Evolutionary conservation across 2,113 vertebrate genomes (phyloP).

Genomic region (Procavia capensis): DNA sequence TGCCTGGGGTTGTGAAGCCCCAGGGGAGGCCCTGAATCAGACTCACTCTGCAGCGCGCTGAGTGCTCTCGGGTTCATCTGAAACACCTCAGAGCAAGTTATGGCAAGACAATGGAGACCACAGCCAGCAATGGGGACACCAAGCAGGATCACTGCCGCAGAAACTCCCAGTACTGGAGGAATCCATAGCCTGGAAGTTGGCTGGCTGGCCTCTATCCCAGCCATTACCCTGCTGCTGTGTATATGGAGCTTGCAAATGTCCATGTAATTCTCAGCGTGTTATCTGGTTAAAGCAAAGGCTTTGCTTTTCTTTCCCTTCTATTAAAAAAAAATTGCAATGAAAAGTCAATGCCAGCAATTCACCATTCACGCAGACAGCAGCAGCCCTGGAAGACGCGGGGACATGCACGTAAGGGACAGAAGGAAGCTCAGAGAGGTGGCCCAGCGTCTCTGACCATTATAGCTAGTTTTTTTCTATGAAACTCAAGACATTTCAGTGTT

Average conservation of each 20-base stretch:
- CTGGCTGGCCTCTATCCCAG: neutral
- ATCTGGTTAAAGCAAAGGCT: conserved; percentile 74
- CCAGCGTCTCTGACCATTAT: rapidly evolving
- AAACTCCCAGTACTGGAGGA: neutral
- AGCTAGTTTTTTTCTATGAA: neutral
- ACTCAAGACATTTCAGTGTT: neutral
- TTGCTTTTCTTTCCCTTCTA: conserved; percentile 45
- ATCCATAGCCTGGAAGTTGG: neutral
- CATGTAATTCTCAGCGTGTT: conserved; percentile 83
- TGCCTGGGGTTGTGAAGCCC: neutral
- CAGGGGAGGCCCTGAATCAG: neutral
- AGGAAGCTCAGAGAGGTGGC: conserved; percentile 19
- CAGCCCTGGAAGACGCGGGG: neutral
- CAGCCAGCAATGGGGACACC: neutral
- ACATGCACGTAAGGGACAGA: neutral
- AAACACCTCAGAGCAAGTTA: neutral
- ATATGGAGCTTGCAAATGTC: conserved; percentile 76
- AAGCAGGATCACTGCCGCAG: neutral
- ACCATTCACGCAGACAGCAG: conserved; percentile 23
- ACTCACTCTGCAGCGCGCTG: neutral
- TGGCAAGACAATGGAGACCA: neutral
- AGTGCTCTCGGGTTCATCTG: neutral
- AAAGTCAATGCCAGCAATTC: conserved; percentile 43
- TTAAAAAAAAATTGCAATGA: conserved; percentile 47
- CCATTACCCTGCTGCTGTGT: conserved; percentile 26